Conservation (phyloP, 64 coral and sea anemone species). For the Acropora tenuis region DNA sequence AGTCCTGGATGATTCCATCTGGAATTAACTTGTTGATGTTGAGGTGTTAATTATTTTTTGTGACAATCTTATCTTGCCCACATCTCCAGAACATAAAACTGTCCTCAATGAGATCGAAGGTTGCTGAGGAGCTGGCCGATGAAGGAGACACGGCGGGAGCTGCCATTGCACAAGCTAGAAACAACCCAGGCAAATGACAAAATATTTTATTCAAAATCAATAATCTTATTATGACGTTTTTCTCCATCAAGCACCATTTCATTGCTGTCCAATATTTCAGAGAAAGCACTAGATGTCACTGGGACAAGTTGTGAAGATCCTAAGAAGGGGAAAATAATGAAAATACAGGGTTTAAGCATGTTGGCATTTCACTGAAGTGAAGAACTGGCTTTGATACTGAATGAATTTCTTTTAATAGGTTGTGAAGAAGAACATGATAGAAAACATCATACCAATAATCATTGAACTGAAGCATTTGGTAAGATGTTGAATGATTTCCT, state of each 20-base stretch:
- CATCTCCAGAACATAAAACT: constrained; percentile 82
- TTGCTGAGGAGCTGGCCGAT: constrained; percentile 92
- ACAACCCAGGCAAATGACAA: constrained; percentile 80
- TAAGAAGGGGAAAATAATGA: too few species aligned
- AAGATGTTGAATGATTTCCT: not conserved
- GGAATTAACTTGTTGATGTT: not conserved
- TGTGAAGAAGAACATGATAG: constrained; percentile 99
- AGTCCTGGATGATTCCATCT: not conserved
- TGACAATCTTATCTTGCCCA: not conserved
- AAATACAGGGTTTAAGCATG: not conserved
- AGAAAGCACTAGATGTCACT: too few species aligned
- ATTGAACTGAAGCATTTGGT: constrained; percentile 99
- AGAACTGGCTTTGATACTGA: too few species aligned
- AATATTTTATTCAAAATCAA: too few species aligned
- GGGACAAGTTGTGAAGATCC: too few species aligned
- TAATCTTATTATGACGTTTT: too few species aligned
- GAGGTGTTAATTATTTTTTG: not conserved
- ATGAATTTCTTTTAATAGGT: constrained; percentile 68
- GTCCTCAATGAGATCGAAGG: constrained; percentile 74
- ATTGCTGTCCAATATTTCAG: too few species aligned
- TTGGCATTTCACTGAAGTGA: not conserved
- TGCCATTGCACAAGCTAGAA: constrained; percentile 89
- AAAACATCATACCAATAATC: constrained; percentile 98
- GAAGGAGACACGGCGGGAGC: constrained; percentile 91
- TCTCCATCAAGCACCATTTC: too few species aligned